Base-by-base conservation (phyloP, 2,113 vertebrate genomes). In the Paedocypris sp. region DNA sequence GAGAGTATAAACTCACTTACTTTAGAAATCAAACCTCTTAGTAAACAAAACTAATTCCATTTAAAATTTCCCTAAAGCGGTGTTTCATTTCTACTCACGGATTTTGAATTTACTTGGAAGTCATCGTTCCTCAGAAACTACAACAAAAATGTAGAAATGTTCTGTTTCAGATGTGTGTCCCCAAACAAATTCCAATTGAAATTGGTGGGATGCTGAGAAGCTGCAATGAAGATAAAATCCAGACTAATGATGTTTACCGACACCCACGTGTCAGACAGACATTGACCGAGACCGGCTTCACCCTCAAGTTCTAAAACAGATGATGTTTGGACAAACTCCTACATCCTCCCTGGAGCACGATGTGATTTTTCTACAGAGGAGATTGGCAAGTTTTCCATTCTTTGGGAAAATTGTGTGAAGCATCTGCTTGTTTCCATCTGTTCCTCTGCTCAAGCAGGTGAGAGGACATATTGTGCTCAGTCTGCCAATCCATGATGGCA, bases 261-360 rank as follows among this genome's bases (percentile, higher is more conserved):
- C 71, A 74, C 71, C 45, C 19, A 60, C 66, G 61, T 73, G 74
- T 66, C 66, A 74, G 72, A 59, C 47, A 49, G 64, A 60, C 67
- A 51, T 70, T 66, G 67, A 69, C 46, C 23, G 60, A 59, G 54
- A 54, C 10, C 4, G 12, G 13, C 3, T 35, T 16, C 32, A 57
- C 36, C 10, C 4, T 38, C 42, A 45, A 10, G 50, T 33, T 11
- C 35, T 61, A 13, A 67, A 6, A 58, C 18, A 33, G 16, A 46
- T 52, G 20, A 54, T 49, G 29, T 36, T 19, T 13, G 31, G 19
- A 4, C 43, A 54, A 54, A 26, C 11, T 18, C 22, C 18, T 42
- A 63, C 53, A 54, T 54, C 31, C 19, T 54, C 41, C 50, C 28
- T 6, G 11, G 38, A 19, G 13, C 33, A 18, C 12, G 31, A 33